These are phyloP conservation scores for Diarsia dahlii DNA, from an alignment of 2,888 invertebrate species.

Conservation along the genomic window DNA sequence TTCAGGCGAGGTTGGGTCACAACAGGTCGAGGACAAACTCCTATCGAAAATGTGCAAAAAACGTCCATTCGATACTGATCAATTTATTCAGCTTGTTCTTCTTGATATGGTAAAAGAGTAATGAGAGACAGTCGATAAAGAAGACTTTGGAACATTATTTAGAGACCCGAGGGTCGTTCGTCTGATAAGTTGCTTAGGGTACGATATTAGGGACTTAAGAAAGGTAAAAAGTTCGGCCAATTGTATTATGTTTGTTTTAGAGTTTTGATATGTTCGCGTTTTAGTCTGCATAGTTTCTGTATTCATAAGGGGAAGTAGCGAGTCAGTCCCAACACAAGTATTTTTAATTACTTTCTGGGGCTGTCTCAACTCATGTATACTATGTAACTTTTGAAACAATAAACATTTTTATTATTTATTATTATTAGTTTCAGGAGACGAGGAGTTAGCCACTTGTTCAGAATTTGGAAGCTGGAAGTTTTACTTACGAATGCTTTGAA, in stretches of 20 bases:
- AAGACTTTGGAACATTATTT: slow-evolving; percentile 32
- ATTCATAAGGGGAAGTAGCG: too few species aligned
- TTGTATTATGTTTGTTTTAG: slow-evolving; percentile 25
- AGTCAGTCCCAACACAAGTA: too few species aligned
- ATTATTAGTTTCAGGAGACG: not conserved
- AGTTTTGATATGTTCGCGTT: slow-evolving; percentile 19
- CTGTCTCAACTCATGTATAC: too few species aligned
- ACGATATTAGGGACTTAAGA: slow-evolving; percentile 32
- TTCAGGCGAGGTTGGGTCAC: slow-evolving; percentile 45
- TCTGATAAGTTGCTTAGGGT: slow-evolving; percentile 49
- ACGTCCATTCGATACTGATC: slow-evolving; percentile 31
- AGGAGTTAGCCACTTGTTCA: not conserved
- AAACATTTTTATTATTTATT: too few species aligned
- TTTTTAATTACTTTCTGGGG: too few species aligned
- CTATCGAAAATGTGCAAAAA: slow-evolving; percentile 33
- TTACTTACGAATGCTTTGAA: not conserved
- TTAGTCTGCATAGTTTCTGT: not conserved
- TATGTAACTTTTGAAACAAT: too few species aligned
- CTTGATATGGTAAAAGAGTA: slow-evolving; percentile 46
- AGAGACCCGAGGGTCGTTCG: slow-evolving; percentile 20
- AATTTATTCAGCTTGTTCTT: slow-evolving; percentile 40
- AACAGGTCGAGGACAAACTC: slow-evolving; percentile 55
- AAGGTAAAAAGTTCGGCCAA: slow-evolving; percentile 35
- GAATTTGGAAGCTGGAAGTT: not conserved
- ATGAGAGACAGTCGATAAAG: slow-evolving; percentile 50